These are phyloP conservation scores for Alectoris magna DNA, from an alignment of 2,797 vertebrate genomes.

Conservation along the genomic window DNA sequence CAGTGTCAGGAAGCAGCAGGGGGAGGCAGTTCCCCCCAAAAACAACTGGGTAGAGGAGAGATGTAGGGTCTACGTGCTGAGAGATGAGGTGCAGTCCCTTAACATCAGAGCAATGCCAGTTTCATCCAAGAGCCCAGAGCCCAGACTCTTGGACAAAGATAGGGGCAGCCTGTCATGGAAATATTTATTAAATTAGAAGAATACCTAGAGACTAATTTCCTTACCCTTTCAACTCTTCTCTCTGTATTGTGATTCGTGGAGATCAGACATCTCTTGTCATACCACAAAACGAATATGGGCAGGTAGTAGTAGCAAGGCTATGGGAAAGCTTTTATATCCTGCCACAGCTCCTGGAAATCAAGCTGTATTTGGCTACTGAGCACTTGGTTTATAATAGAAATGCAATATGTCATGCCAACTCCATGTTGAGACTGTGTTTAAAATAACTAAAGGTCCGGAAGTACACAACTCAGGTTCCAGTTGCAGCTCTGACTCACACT, in stretches of 20 bases:
- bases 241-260: background rate
- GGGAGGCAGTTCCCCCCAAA: background rate
- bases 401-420: background rate
- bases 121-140: background rate
- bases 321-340: background rate
- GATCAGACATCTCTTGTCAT: background rate
- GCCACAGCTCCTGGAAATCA: background rate
- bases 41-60: background rate
- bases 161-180: background rate
- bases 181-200: background rate
- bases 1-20: background rate
- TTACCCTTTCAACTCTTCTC: background rate
- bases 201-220: background rate
- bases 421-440: background rate
- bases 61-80: background rate
- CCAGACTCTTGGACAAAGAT: background rate
- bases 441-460: background rate
- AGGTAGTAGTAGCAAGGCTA: background rate
- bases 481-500: constrained; percentile 4
- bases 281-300: background rate
- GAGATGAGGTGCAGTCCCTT: background rate
- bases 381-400: background rate
- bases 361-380: background rate
- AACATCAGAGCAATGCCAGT: fast-evolving
- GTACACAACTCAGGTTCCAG: background rate